Percentiles rank a stretch among this genome's conserved stretches.
phyloP scores from a whole-genome alignment of 1,140 invertebrate species.

The Zaprionus capensis region DNA sequence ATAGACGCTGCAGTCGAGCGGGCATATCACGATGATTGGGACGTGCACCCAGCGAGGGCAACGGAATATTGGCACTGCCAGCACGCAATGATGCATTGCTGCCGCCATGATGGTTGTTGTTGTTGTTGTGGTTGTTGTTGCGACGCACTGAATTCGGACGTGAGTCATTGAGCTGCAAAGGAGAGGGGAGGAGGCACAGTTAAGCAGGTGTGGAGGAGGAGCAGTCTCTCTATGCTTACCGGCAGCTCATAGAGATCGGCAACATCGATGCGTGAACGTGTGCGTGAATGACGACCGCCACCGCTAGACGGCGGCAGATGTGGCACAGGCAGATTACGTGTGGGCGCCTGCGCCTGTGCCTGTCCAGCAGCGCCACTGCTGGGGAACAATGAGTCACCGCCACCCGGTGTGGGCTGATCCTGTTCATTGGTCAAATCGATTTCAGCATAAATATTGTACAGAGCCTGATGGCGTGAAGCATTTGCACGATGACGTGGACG shows the following conservation, averaged over 20 bases:
- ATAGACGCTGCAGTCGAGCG: slow-evolving; percentile 47
- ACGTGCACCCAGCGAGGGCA: slow-evolving; percentile 22
- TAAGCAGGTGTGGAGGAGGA: neutral
- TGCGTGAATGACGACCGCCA: slow-evolving; percentile 44
- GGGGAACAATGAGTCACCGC: neutral
- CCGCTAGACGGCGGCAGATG: slow-evolving; percentile 43
- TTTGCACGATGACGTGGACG: slow-evolving; percentile 43
- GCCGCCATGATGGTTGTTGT: slow-evolving; percentile 1
- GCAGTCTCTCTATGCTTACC: slow-evolving; percentile 16
- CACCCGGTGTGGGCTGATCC: slow-evolving; percentile 25
- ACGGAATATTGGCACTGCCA: neutral
- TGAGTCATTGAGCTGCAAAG: slow-evolving; percentile 19
- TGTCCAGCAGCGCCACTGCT: neutral
- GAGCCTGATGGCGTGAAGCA: slow-evolving; percentile 45
- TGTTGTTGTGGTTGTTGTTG: slow-evolving; percentile 11
- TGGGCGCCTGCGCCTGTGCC: neutral
- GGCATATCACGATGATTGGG: slow-evolving; percentile 52
- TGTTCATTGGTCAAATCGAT: slow-evolving; percentile 68
- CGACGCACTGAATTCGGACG: slow-evolving; percentile 16
- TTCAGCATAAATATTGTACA: slow-evolving; percentile 69
- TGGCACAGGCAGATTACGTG: slow-evolving; percentile 53
- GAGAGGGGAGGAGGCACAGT: neutral
- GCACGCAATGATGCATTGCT: slow-evolving; percentile 40
- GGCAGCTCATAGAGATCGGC: slow-evolving; percentile 42
- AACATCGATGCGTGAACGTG: slow-evolving; percentile 49